Percentiles rank a stretch among this genome's conserved stretches.
Evolutionary conservation across 2,888 invertebrate species (phyloP).

Genomic region (Drosophila anomalata): DNA sequence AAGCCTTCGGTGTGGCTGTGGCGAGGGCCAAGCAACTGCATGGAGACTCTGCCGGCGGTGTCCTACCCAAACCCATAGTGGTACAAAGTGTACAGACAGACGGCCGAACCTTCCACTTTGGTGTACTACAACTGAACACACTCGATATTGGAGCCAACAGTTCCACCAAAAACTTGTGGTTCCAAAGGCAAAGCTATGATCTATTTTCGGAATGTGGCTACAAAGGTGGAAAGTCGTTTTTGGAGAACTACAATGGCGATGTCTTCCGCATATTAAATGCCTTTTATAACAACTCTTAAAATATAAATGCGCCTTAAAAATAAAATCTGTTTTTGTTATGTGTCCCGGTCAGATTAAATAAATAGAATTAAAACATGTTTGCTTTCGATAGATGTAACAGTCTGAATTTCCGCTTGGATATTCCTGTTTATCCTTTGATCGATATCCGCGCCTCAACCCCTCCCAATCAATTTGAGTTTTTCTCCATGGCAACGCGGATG

Average conservation of each 20-base stretch:
- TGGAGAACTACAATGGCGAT: slow-evolving; percentile 91
- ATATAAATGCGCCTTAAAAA: background rate
- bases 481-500: slow-evolving; percentile 52
- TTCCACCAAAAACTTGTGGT: slow-evolving; percentile 89
- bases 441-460: slow-evolving; percentile 6
- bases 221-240: slow-evolving; percentile 86
- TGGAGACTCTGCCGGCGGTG: slow-evolving; percentile 84
- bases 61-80: slow-evolving; percentile 90
- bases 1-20: slow-evolving; percentile 91
- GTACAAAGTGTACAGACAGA: slow-evolving; percentile 93
- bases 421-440: slow-evolving; percentile 7
- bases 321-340: slow-evolving; percentile 12
- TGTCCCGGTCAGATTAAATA: slow-evolving; percentile 3
- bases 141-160: slow-evolving; percentile 86
- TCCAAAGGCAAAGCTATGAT: slow-evolving; percentile 87
- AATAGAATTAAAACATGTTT: background rate
- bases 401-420: slow-evolving; percentile 4
- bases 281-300: slow-evolving; percentile 88
- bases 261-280: slow-evolving; percentile 91
- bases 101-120: slow-evolving; percentile 91
- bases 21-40: slow-evolving; percentile 90
- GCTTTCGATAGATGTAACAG: slow-evolving; percentile 1
- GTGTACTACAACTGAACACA: slow-evolving; percentile 93
- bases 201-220: slow-evolving; percentile 88
- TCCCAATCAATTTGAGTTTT: slow-evolving; percentile 6